Evolutionary conservation across 2,888 invertebrate genomes (phyloP), one percentile per base, ranked within the genome.

Genomic region (Crepidodera aurea): DNA sequence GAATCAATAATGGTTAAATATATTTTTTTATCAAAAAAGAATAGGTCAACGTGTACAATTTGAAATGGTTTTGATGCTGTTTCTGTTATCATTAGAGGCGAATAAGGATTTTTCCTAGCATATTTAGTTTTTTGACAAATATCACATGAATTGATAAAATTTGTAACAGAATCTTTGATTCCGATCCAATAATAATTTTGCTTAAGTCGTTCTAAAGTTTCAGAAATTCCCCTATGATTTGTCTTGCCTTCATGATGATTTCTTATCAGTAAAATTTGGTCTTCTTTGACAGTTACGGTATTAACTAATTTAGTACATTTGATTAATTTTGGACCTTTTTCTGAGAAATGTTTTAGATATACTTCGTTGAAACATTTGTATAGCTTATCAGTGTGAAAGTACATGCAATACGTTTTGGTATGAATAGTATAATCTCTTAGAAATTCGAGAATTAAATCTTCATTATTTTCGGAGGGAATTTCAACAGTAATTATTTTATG

Each of bases 31-130:
- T 57, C n/a, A 12, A 18, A 29, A 39, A 22, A 19, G 1, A 57
- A 40, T 0, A 32, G 10, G 22, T 57, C 50, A 2, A 48, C 34
- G 22, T 57, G 37, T 25, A 57, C 42, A 16, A 54, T 51, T 48
- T 60, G 19, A 1, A 60, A 60, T 22, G 60, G 60, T 48, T 48
- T 60, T 22, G 46, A 53, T n/a, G 53, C 34, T 18, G 54, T 60
- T 54, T 48, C 44, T 2, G 48, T 60, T n/a, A 54, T n/a, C 18
- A 60, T 13, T 4, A 54, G n/a, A n/a, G 54, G 54, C 5, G 37
- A 16, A 54, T 54, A 54, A 1, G 48, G 44, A 7, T 25, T 46
- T 48, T 54, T 60, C 37, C 66, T 63, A 27, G 7, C 22, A 42
- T 51, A 61, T 56, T 61, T 44, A 5, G 44, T 12, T 44, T 16